Evolutionary conservation across 2,797 vertebrate genomes (phyloP).

Genomic region (Syngnathus acus): DNA sequence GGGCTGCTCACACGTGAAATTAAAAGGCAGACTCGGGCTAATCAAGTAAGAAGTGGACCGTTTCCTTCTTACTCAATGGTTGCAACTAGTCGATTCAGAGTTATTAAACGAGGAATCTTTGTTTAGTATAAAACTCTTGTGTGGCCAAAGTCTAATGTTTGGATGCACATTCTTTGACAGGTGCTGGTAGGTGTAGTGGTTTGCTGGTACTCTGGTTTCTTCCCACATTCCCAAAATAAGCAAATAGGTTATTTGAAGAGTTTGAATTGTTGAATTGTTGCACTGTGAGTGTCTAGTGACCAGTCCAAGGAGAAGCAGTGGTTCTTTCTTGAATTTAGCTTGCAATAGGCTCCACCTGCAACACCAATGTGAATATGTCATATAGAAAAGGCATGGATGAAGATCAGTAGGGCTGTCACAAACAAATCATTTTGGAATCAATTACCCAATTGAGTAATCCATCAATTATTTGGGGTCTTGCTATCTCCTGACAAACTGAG

Average conservation of each 20-base stretch:
- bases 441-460: no score
- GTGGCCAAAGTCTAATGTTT: background rate
- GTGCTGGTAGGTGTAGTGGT: background rate
- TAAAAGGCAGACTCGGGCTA: slow-evolving; percentile 68
- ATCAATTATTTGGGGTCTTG: no score
- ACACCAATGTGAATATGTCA: no score
- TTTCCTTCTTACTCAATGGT: slow-evolving; percentile 26
- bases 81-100: background rate
- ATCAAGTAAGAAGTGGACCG: slow-evolving; percentile 48
- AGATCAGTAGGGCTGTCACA: no score
- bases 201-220: background rate
- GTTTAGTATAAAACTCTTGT: background rate
- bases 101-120: background rate
- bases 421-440: no score
- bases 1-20: slow-evolving; percentile 74
- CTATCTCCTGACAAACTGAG: no score
- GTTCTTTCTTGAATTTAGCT: no score
- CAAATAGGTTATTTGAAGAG: no score
- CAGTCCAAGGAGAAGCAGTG: no score
- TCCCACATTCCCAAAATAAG: background rate
- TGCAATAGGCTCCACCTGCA: no score
- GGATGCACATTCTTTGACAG: slow-evolving; percentile 7
- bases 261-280: background rate
- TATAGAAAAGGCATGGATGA: no score
- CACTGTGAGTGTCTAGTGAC: background rate